phyloP scores from a whole-genome alignment of 1,140 invertebrate genomes.

The Chymomyza costata region DNA sequence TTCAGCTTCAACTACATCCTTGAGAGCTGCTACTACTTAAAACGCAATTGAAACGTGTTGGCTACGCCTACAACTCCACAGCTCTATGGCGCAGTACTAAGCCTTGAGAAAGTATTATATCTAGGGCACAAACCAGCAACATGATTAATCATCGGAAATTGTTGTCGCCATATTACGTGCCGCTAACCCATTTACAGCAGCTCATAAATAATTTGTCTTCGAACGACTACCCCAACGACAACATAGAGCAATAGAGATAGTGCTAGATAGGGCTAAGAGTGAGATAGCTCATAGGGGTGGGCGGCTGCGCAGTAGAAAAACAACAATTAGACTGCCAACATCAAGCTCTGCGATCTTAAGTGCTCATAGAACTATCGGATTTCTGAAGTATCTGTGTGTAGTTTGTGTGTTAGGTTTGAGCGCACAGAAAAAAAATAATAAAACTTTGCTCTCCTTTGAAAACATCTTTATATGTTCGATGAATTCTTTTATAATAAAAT shows the following conservation, averaged over 20 bases:
- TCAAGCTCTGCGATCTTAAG: conserved; percentile 64
- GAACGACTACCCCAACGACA: conserved; percentile 8
- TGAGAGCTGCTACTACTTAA: conserved; percentile 40
- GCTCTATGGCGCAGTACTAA: conserved; percentile 6
- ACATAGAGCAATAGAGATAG: conserved; percentile 17
- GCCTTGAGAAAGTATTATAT: conserved; percentile 46
- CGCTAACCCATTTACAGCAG: conserved; percentile 67
- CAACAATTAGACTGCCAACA: conserved; percentile 36
- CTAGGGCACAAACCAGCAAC: conserved; percentile 29
- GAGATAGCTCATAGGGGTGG: too few species aligned
- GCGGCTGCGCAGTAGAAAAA: conserved; percentile 23
- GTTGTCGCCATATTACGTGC: conserved; percentile 62
- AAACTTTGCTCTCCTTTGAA: conserved; percentile 39
- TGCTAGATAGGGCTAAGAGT: too few species aligned
- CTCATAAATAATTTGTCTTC: conserved; percentile 52
- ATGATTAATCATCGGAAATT: conserved; percentile 59
- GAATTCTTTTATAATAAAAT: too few species aligned
- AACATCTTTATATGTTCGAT: conserved; percentile 6
- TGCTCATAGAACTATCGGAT: conserved; percentile 61
- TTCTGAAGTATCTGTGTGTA: conserved; percentile 51
- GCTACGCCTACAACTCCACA: not conserved
- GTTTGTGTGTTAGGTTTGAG: conserved; percentile 8
- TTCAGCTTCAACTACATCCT: conserved; percentile 5
- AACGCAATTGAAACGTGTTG: conserved; percentile 52
- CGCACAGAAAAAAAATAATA: too few species aligned